Percentiles rank a stretch among this genome's conserved stretches.
These are phyloP conservation scores for Dicrurus megarhynchus DNA, from an alignment of 2,113 vertebrate species.

Conservation along the genomic window DNA sequence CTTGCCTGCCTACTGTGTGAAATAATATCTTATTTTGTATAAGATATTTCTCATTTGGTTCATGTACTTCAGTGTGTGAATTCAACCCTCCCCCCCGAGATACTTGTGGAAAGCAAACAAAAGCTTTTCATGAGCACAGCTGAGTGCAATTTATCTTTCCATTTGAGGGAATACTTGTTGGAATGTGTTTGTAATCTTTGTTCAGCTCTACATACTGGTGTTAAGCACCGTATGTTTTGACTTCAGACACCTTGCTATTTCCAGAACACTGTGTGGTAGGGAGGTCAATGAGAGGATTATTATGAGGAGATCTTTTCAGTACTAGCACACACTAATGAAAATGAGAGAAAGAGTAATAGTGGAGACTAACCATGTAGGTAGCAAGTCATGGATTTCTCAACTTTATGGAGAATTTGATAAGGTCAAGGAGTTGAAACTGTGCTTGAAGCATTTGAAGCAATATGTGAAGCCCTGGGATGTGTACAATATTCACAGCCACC, in stretches of 20 bases:
- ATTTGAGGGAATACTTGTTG: neutral
- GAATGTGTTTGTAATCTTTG: neutral
- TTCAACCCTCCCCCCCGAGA: neutral
- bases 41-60: neutral
- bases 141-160: neutral
- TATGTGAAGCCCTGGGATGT: neutral
- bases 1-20: neutral
- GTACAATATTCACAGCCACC: neutral
- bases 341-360: neutral
- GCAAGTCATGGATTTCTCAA: neutral
- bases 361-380: neutral
- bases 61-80: neutral
- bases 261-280: neutral
- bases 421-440: neutral
- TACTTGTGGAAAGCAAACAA: neutral
- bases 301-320: neutral
- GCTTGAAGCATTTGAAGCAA: neutral
- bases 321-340: neutral
- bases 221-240: neutral
- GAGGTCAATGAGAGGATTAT: neutral
- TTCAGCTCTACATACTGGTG: neutral
- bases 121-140: neutral
- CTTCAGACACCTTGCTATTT: constrained; percentile 17
- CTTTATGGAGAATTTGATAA: neutral
- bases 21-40: neutral